A percentile compares a stretch with the other conserved stretches of the same genome.
These are phyloP conservation scores for Trissoscelio sp. DNA, from an alignment of 2,888 invertebrate species.

Conservation along the genomic window DNA sequence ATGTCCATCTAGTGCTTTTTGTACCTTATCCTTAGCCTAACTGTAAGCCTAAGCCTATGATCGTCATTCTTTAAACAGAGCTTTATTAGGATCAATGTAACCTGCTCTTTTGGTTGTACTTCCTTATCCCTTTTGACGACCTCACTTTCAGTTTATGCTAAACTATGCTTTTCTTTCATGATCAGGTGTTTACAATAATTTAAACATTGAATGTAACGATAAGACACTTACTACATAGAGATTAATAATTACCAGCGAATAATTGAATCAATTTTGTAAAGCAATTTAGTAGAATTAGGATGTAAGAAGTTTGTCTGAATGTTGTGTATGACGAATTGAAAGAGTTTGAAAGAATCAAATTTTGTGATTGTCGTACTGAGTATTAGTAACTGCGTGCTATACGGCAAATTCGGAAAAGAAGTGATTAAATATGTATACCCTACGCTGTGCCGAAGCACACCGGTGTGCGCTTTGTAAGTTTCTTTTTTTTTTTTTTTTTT, in stretches of 20 bases:
- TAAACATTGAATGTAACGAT: constrained; percentile 27
- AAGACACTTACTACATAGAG: constrained; percentile 23
- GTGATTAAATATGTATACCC: not conserved
- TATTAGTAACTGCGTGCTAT: too few relatives aligned
- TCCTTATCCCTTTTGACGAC: too few relatives aligned
- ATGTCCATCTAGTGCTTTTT: constrained; percentile 5
- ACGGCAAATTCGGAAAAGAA: constrained; percentile 20
- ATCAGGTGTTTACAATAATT: too few relatives aligned
- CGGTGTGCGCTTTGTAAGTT: constrained; percentile 23
- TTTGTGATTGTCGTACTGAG: too few relatives aligned
- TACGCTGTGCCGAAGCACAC: constrained; percentile 33
- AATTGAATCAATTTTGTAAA: not conserved
- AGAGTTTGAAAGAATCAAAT: too few relatives aligned
- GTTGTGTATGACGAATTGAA: too few relatives aligned
- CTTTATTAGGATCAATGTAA: constrained; percentile 53
- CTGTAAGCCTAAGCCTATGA: constrained; percentile 45
- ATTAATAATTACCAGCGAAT: constrained; percentile 1
- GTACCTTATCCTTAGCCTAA: constrained; percentile 40
- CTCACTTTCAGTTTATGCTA: too few relatives aligned
- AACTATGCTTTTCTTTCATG: too few relatives aligned
- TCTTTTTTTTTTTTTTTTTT: too few relatives aligned
- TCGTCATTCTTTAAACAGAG: constrained; percentile 46
- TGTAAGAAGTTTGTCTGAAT: too few relatives aligned
- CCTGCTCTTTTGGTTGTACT: constrained; percentile 40
- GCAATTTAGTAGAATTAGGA: too few relatives aligned